Percentiles rank a stretch among this genome's conserved stretches.
Conservation (phyloP, 2,888 invertebrate species). For the Phalangium opilio region DNA sequence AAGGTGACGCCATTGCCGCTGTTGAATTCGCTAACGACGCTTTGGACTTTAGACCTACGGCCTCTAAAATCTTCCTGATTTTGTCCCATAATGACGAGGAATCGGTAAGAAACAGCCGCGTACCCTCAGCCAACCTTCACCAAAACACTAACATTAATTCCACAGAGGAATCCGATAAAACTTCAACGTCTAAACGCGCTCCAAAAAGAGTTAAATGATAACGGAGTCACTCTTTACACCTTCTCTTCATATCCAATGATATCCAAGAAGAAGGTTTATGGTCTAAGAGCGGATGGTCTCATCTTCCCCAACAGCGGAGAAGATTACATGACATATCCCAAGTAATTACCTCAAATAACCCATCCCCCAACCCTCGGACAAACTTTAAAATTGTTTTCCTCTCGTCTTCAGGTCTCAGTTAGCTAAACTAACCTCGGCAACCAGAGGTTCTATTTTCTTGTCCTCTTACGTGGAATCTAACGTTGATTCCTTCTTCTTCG, state of each 20-base stretch:
- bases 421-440: slow-evolving; percentile 11
- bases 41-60: slow-evolving; percentile 7
- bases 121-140: too few relatives aligned
- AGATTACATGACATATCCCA: slow-evolving; percentile 8
- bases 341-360: too few relatives aligned
- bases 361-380: too few relatives aligned
- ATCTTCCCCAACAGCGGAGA: slow-evolving; percentile 10
- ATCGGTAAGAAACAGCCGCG: too few relatives aligned
- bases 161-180: too few relatives aligned
- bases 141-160: too few relatives aligned
- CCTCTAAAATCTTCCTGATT: slow-evolving; percentile 12
- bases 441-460: slow-evolving; percentile 12
- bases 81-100: slow-evolving; percentile 5
- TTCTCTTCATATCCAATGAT: slow-evolving; percentile 9
- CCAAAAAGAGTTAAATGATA: slow-evolving; percentile 4
- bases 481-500: slow-evolving; percentile 5
- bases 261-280: slow-evolving; percentile 12
- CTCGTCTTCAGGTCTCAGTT: neutral
- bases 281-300: slow-evolving; percentile 11
- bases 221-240: slow-evolving; percentile 10
- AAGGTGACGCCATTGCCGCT: slow-evolving; percentile 4
- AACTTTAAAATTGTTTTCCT: too few relatives aligned
- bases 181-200: neutral
- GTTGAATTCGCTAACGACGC: slow-evolving; percentile 8
- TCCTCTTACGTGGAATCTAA: slow-evolving; percentile 6